Conservation (phyloP, 2,797 vertebrate species). For the Karalla daura region DNA sequence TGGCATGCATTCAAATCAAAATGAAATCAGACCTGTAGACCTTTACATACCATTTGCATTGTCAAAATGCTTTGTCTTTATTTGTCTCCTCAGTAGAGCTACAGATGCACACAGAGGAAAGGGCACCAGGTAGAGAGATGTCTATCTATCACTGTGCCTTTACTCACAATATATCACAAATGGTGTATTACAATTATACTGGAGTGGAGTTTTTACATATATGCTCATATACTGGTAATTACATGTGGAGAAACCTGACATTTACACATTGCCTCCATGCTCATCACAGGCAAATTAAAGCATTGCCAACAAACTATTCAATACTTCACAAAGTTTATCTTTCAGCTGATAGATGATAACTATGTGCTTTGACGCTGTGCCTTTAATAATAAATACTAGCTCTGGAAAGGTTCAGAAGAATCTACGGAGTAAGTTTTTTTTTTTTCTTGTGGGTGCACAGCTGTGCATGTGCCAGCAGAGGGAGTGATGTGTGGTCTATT, state of each 20-base stretch:
- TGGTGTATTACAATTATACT: conserved; percentile 70
- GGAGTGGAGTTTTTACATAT: conserved; percentile 76
- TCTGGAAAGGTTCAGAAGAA: background rate
- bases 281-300: conserved; percentile 56
- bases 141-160: conserved; percentile 35
- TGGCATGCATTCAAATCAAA: background rate
- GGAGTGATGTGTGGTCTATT: conserved; percentile 33
- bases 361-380: conserved; percentile 23
- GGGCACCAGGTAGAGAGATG: conserved; percentile 26
- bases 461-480: conserved; percentile 49
- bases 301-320: conserved; percentile 36
- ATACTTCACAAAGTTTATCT: conserved; percentile 25
- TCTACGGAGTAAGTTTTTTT: background rate
- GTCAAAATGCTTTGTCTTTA: conserved; percentile 66
- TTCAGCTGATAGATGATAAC: conserved; percentile 22
- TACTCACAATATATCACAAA: conserved; percentile 71
- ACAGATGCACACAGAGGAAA: conserved; percentile 39
- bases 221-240: conserved; percentile 69
- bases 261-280: conserved; percentile 42
- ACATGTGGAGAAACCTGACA: conserved; percentile 44
- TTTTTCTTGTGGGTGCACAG: conserved; percentile 25
- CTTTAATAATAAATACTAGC: conserved; percentile 69
- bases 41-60: conserved; percentile 11
- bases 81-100: conserved; percentile 57
- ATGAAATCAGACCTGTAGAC: conserved; percentile 6